Conservation (phyloP, 2,888 invertebrate genomes). For the Ligdia adustata region DNA sequence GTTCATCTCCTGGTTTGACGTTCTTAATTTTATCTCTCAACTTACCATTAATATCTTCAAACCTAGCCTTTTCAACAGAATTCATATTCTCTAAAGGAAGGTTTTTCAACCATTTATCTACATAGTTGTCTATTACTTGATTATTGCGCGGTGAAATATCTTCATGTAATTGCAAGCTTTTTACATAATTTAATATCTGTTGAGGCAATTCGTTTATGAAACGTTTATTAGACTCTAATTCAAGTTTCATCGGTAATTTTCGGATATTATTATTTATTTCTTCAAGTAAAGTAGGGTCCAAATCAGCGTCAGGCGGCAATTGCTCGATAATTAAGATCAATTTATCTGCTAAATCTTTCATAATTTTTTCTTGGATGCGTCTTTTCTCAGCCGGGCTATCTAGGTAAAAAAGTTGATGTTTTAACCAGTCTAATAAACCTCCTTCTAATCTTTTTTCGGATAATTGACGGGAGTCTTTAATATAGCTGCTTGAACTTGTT, state of each 20-base stretch:
- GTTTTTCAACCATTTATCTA: background rate
- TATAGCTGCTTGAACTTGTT: too few relatives aligned
- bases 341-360: slow-evolving; percentile 31
- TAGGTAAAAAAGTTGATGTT: slow-evolving; percentile 32
- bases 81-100: slow-evolving; percentile 26
- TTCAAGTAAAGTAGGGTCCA: slow-evolving; percentile 30
- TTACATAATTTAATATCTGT: slow-evolving; percentile 37
- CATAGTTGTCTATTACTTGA: background rate
- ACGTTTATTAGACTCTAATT: slow-evolving; percentile 22
- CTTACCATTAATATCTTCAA: slow-evolving; percentile 5
- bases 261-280: slow-evolving; percentile 37
- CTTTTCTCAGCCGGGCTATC: slow-evolving; percentile 26
- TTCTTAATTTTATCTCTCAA: slow-evolving; percentile 12
- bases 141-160: slow-evolving; percentile 29
- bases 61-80: slow-evolving; percentile 2
- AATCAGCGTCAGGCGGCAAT: slow-evolving; percentile 11
- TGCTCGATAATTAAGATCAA: slow-evolving; percentile 29
- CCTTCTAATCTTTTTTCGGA: too few relatives aligned
- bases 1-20: slow-evolving; percentile 6
- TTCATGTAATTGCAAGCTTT: slow-evolving; percentile 35
- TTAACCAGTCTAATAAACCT: slow-evolving; percentile 42
- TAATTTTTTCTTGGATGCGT: slow-evolving; percentile 31
- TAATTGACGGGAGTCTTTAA: too few relatives aligned
- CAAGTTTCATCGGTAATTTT: slow-evolving; percentile 31
- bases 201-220: slow-evolving; percentile 28